Conservation (phyloP, 2,888 invertebrate genomes). For the Dascillus cervinus region DNA sequence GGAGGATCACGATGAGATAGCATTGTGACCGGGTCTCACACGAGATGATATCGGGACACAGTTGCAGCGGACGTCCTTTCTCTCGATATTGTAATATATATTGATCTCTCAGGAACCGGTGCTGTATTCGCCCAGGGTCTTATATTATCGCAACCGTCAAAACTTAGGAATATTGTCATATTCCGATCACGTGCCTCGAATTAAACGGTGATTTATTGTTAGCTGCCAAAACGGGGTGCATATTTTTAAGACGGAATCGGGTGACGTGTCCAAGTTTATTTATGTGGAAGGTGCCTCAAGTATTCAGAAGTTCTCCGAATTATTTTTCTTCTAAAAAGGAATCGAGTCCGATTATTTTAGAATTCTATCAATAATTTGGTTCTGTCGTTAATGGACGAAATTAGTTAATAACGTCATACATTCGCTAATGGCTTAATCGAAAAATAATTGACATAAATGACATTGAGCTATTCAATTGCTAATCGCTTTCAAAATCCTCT, state of each 20-base stretch:
- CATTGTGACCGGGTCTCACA: conserved; percentile 11
- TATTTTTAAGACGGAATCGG: conserved; percentile 30
- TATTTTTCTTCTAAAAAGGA: no score
- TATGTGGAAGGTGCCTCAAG: no score
- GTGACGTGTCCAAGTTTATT: no score
- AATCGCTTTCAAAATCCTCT: no score
- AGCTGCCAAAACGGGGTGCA: conserved; percentile 30
- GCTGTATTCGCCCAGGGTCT: conserved; percentile 13
- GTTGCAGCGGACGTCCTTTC: conserved; percentile 16
- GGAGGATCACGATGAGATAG: conserved; percentile 11
- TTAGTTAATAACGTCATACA: no score
- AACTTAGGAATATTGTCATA: conserved; percentile 30
- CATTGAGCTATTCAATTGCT: no score
- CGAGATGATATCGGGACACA: conserved; percentile 13
- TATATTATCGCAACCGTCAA: conserved; percentile 20
- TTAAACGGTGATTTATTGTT: conserved; percentile 37
- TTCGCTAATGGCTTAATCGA: no score
- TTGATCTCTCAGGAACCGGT: conserved; percentile 14
- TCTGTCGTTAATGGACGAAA: no score
- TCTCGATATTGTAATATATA: conserved; percentile 16
- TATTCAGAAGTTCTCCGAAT: no score
- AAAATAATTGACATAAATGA: no score
- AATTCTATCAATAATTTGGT: no score
- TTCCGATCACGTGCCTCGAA: conserved; percentile 33
- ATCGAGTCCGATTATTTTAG: no score